Conservation (phyloP, 2,113 vertebrate genomes). For the Pantherophis guttatus region DNA sequence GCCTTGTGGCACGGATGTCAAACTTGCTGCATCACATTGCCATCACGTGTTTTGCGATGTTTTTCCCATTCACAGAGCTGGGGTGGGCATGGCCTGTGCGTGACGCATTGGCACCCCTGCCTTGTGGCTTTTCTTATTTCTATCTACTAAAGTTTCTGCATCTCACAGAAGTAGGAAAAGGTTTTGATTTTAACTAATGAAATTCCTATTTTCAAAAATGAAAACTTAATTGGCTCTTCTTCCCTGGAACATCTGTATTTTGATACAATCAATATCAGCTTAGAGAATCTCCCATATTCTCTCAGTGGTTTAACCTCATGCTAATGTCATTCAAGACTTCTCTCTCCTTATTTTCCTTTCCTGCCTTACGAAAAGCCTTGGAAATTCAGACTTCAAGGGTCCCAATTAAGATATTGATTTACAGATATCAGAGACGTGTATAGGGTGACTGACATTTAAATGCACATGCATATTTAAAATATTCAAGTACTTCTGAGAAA, state of each 20-base stretch:
- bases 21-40: no score
- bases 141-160: neutral
- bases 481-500: neutral
- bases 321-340: neutral
- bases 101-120: neutral
- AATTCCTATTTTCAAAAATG: neutral
- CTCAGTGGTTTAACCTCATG: neutral
- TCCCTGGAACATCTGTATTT: neutral
- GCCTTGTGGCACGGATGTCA: neutral
- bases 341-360: neutral
- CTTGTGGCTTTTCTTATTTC: neutral
- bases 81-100: no score
- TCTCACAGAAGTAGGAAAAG: neutral
- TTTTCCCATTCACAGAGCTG: no score
- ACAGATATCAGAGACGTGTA: neutral
- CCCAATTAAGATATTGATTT: neutral
- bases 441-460: neutral
- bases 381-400: neutral
- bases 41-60: no score
- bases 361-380: neutral
- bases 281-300: neutral
- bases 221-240: neutral
- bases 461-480: neutral
- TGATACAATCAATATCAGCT: neutral
- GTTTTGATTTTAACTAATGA: neutral